These are phyloP conservation scores for Phylloscopus whistleri DNA, from an alignment of 2,113 vertebrate genomes.

Conservation along the genomic window DNA sequence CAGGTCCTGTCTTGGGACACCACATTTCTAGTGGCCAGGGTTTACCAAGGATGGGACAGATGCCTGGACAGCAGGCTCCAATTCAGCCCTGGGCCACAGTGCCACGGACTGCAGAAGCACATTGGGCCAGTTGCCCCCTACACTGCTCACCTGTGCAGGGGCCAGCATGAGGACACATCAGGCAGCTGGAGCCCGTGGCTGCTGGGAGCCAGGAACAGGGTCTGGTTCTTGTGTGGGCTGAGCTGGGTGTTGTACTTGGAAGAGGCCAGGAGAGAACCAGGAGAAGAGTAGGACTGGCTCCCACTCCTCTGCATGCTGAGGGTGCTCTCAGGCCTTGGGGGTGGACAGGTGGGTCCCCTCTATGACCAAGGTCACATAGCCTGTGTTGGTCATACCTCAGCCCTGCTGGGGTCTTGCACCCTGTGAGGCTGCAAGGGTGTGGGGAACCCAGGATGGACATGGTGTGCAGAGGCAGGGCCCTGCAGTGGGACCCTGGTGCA, in stretches of 20 bases:
- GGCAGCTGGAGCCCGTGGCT: background rate
- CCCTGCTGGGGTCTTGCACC: background rate
- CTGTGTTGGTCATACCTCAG: background rate
- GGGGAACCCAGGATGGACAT: background rate
- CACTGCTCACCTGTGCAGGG: fast-evolving
- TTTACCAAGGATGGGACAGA: background rate
- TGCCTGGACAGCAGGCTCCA: background rate
- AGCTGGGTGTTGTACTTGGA: background rate
- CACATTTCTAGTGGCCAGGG: background rate
- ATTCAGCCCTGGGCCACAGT: background rate
- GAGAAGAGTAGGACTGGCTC: background rate
- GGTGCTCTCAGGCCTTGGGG: background rate
- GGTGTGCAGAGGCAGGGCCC: background rate
- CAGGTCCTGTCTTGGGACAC: background rate
- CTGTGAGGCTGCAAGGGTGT: background rate
- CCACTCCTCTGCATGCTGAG: background rate
- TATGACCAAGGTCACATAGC: background rate
- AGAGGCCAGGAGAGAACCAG: background rate
- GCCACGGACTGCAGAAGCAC: fast-evolving
- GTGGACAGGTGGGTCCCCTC: background rate
- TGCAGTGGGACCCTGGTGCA: fast-evolving
- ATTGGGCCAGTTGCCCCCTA: fast-evolving
- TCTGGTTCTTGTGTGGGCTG: background rate
- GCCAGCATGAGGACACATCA: background rate
- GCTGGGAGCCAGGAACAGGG: background rate